Conservation (phyloP, 2,888 invertebrate genomes). For the Ecliptopera silaceata region DNA sequence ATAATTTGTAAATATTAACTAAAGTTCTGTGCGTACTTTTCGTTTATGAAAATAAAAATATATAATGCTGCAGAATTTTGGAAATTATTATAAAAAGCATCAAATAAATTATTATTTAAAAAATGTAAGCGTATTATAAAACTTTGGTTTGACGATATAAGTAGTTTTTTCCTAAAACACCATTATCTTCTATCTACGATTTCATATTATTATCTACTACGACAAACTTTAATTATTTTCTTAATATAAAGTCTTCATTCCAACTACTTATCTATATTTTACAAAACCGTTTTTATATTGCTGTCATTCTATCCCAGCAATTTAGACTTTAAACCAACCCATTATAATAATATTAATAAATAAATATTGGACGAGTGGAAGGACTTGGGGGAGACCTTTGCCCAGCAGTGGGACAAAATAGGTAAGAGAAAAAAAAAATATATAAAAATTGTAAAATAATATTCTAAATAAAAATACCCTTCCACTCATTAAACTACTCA, state of each 20-base stretch:
- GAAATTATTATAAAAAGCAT: slow-evolving; percentile 6
- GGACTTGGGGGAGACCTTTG: no score
- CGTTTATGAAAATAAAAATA: neutral
- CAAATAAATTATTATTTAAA: slow-evolving; percentile 21
- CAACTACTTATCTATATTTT: slow-evolving; percentile 33
- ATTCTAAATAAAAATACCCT: neutral
- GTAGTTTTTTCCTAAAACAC: slow-evolving; percentile 21
- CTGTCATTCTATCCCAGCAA: neutral
- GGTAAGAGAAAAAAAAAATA: no score
- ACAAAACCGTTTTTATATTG: slow-evolving; percentile 11
- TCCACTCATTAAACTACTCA: neutral
- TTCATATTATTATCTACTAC: slow-evolving; percentile 45
- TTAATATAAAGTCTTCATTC: slow-evolving; percentile 46
- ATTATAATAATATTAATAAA: neutral
- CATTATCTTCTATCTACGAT: slow-evolving; percentile 24
- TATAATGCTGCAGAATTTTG: neutral
- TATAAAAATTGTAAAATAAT: neutral
- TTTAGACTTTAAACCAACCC: neutral
- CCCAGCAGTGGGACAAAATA: no score
- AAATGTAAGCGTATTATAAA: slow-evolving; percentile 22
- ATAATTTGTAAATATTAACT: neutral
- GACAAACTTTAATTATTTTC: slow-evolving; percentile 41
- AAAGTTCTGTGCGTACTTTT: slow-evolving; percentile 5
- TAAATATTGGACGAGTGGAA: no score
- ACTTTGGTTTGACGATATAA: slow-evolving; percentile 17